A percentile compares a stretch with the other conserved stretches of the same genome.
phyloP scores from a whole-genome alignment of 1,140 invertebrate species.

The Latrodectus geometricus region DNA sequence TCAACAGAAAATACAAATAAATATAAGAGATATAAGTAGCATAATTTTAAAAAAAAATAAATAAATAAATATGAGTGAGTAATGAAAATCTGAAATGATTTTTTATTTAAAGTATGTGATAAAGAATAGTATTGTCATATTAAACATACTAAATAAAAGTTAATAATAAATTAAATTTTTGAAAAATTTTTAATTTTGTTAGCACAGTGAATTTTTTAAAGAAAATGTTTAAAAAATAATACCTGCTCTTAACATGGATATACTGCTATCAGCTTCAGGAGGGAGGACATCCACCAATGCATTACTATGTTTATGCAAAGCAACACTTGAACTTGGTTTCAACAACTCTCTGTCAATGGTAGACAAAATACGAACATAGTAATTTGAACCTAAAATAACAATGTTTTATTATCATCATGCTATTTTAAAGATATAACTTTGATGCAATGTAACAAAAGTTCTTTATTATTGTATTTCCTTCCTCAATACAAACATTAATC shows the following conservation, averaged over 20 bases:
- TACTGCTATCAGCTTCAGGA: constrained; percentile 97
- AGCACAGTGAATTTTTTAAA: neutral
- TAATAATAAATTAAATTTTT: too few species aligned
- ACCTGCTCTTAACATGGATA: constrained; percentile 95
- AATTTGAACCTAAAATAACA: constrained; percentile 82
- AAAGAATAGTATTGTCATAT: too few species aligned
- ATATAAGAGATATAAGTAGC: too few species aligned
- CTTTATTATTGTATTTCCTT: too few species aligned
- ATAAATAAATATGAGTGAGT: too few species aligned
- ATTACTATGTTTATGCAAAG: constrained; percentile 98
- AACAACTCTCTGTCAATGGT: constrained; percentile 96
- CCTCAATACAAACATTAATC: too few species aligned
- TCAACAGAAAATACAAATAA: too few species aligned
- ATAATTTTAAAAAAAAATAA: too few species aligned
- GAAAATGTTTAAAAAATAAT: constrained; percentile 49
- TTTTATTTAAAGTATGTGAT: too few species aligned
- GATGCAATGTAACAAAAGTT: neutral
- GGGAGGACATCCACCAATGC: constrained; percentile 96
- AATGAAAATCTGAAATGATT: too few species aligned
- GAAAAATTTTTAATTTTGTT: too few species aligned
- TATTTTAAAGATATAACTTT: neutral
- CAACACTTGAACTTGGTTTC: constrained; percentile 95
- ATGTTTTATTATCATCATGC: neutral
- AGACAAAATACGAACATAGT: constrained; percentile 94
- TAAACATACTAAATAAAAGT: too few species aligned